Evolutionary conservation across 2,113 vertebrate species (phyloP), one percentile per base, ranked within the genome.

Genomic region (Bubo scandiacus): DNA sequence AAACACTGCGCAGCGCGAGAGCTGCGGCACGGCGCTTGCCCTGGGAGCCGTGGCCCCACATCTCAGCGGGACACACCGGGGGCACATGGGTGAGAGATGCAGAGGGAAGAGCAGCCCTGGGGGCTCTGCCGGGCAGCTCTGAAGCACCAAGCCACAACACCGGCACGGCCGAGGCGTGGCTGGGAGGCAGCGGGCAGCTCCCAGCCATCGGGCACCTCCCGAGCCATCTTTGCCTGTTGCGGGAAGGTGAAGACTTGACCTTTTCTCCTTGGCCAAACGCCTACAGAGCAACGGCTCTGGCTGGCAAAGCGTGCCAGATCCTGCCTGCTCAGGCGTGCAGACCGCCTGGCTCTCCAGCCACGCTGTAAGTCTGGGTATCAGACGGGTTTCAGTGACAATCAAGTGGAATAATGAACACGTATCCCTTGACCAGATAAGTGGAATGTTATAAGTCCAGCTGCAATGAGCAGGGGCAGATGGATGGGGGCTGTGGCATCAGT

Each of bases 381-480:
- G 97, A 96, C 81, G 1, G 97, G 92, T 83, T 94, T 97, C 93
- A 96, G 91, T 11, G 70, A 94, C 93, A 94, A 96, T 92, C 92
- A 89, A 78, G 83, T 81, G 91, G 65, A 88, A 92, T 61, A 86
- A 94, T 32, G 6, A 47, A 47, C 89, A 30, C 3, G 63, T 21
- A 94, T 68, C 88, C 68, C 77, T 29, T 8, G 87, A 36, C 77
- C 91, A 86, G 90, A 51, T 94, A 90, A 96, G 92, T 65, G 91
- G 73, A 95, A 94, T 82, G 82, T 94, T 40, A 26, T 26, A 93
- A 95, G 74, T 65, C 47, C 61, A 91, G 83, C 77, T 52, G 80
- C 94, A 91, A 86, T 83, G 79, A 96, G 87, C 65, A 82, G 95
- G 45, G 94, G 93, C 91, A 98, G 94, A 95, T 71, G 89, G 90